Evolutionary conservation across 2,888 invertebrate genomes (phyloP).

Genomic region (Amphimallon solstitiale): DNA sequence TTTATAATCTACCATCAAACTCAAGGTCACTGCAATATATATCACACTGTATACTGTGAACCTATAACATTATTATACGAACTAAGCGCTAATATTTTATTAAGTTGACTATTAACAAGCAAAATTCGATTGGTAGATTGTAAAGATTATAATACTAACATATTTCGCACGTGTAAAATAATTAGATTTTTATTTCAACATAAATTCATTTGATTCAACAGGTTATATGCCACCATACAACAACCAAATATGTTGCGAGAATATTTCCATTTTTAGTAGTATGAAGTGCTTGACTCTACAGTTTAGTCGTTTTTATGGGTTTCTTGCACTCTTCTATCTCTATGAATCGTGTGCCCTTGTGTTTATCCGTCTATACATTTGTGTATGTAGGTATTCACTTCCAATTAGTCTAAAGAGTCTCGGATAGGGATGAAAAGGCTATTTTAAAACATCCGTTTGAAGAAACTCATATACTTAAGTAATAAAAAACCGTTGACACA

Average conservation of each 20-base stretch:
- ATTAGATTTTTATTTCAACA: no score
- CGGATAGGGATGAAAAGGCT: conserved; percentile 12
- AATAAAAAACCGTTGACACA: conserved; percentile 21
- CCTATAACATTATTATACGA: no score
- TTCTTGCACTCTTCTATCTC: conserved; percentile 27
- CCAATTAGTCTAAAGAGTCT: conserved; percentile 27
- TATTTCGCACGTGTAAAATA: no score
- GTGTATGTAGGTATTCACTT: neutral
- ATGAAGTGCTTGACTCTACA: neutral
- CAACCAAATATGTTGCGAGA: neutral
- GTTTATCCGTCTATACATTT: neutral
- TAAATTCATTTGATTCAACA: no score
- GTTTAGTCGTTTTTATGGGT: conserved; percentile 19
- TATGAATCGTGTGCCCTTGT: neutral
- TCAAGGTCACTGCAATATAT: no score
- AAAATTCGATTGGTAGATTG: no score
- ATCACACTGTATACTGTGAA: no score
- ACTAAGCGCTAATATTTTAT: no score
- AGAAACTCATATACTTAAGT: conserved; percentile 2
- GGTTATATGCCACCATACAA: no score
- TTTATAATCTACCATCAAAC: no score
- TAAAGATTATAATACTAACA: no score
- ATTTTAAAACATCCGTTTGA: conserved; percentile 16
- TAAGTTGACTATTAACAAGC: no score
- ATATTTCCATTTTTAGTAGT: conserved; percentile 27